Conservation (phyloP, 2,113 vertebrate genomes). For the Cranoglanis bouderius region DNA sequence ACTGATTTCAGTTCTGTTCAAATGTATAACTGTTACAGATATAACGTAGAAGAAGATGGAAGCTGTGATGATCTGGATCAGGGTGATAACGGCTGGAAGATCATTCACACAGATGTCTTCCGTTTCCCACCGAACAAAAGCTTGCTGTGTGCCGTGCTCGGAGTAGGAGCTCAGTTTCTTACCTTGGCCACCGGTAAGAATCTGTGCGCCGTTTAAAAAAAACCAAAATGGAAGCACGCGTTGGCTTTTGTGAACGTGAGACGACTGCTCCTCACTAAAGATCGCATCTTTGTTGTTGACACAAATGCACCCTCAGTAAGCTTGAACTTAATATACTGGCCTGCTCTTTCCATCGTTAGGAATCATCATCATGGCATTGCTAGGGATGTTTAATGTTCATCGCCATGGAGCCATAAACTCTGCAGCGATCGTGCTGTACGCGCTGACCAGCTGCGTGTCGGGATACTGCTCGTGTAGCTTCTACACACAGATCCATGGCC, state of each 20-base stretch:
- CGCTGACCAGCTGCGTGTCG: conserved; percentile 88
- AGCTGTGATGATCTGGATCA: conserved; percentile 87
- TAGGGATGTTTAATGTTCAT: conserved; percentile 91
- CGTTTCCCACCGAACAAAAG: conserved; percentile 86
- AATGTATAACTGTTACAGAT: conserved; percentile 61
- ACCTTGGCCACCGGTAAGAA: conserved; percentile 84
- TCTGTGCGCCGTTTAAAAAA: background rate
- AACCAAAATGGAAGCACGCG: background rate
- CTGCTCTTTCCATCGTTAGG: conserved; percentile 62
- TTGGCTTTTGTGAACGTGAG: background rate
- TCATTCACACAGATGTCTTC: conserved; percentile 92
- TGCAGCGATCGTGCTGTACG: conserved; percentile 85
- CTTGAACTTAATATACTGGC: background rate
- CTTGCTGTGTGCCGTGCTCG: conserved; percentile 85
- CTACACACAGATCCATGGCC: conserved; percentile 87
- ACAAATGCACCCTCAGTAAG: background rate
- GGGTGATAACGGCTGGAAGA: conserved; percentile 93
- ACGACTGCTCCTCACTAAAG: background rate
- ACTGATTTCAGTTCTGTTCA: background rate
- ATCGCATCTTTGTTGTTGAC: background rate
- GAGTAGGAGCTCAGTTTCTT: conserved; percentile 89
- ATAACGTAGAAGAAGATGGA: conserved; percentile 89
- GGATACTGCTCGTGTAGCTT: conserved; percentile 89
- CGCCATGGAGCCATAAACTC: conserved; percentile 91
- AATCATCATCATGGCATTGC: conserved; percentile 86